A percentile compares a stretch with the other conserved stretches of the same genome.
Conservation (phyloP, 2,797 vertebrate species). For the Acrossocheilus wenchowensis region DNA sequence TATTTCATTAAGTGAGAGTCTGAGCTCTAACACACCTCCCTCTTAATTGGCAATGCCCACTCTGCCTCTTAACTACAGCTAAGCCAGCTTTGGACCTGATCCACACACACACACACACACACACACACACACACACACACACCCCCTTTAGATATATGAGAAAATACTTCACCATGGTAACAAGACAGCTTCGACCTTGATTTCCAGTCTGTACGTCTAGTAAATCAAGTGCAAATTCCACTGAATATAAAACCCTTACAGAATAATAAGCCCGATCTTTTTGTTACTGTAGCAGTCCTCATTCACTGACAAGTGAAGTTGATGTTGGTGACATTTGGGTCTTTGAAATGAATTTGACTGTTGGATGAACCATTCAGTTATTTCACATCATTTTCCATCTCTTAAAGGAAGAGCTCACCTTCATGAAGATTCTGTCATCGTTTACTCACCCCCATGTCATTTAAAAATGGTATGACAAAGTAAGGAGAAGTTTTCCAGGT, state of each 20-base stretch:
- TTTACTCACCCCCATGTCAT: not conserved
- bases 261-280: slow-evolving; percentile 17
- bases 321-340: slow-evolving; percentile 22
- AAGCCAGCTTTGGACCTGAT: slow-evolving; percentile 37
- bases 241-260: not conserved
- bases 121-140: slow-evolving; percentile 35
- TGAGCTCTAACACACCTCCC: slow-evolving; percentile 11
- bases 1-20: slow-evolving; percentile 33
- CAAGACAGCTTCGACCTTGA: slow-evolving; percentile 56
- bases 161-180: slow-evolving; percentile 61
- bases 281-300: not conserved
- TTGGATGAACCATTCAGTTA: slow-evolving; percentile 6
- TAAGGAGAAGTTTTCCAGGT: not conserved
- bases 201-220: slow-evolving; percentile 54
- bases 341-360: slow-evolving; percentile 31
- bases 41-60: slow-evolving; percentile 45
- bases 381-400: not conserved
- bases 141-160: slow-evolving; percentile 39
- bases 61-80: slow-evolving; percentile 33
- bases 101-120: slow-evolving; percentile 36
- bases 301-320: slow-evolving; percentile 20
- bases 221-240: slow-evolving; percentile 49
- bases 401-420: slow-evolving; percentile 10
- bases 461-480: not conserved
- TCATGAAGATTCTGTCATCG: not conserved